Evolutionary conservation across 2,888 invertebrate genomes (phyloP), one percentile per base, ranked within the genome.

Genomic region (Polia nebulosa): DNA sequence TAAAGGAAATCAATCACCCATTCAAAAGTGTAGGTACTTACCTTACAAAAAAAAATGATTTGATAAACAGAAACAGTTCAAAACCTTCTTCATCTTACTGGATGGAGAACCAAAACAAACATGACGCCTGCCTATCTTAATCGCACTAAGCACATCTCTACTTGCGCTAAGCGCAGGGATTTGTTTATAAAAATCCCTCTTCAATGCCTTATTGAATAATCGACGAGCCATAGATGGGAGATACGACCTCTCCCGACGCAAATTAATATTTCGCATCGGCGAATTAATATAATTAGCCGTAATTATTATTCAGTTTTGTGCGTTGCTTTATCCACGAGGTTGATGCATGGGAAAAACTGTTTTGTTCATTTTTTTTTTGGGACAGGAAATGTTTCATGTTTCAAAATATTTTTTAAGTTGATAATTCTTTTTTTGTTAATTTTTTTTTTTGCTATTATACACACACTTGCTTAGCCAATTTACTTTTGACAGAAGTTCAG

Each of bases 141-240:
- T 91, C 89, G 45, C 52, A 57, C 47, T 59, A 65, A n/a, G 44
- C 76, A 76, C 62, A 80, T 80, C 88, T 80, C 55, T 81, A 85
- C 82, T 85, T 77, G 80, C 77, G 77, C 80, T 85, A 84, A 84
- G 81, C 85, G 68, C 78, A 65, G 57, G 51, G 63, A 79, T 85
- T 86, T 88, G 87, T 87, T 82, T 84, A 81, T 80, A 82, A 89
- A 89, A 90, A 88, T 86, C 79, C 81, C 82, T 88, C 87, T 85
- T 89, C 88, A 91, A 90, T 91, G 87, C 90, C 88, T 91, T 92
- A 93, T 94, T 94, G 91, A 94, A 94, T 94, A 90, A 93, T 91
- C 90, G 89, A 81, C 83, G 82, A 83, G 80, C 80, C 72, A 64
- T 81, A 88, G 92, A 92, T 90, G 84, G 80, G 64, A 78, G 88